Percentiles rank a stretch among this genome's conserved stretches.
These are phyloP conservation scores for Echiichthys vipera DNA, from an alignment of 2,797 vertebrate species.

Conservation along the genomic window DNA sequence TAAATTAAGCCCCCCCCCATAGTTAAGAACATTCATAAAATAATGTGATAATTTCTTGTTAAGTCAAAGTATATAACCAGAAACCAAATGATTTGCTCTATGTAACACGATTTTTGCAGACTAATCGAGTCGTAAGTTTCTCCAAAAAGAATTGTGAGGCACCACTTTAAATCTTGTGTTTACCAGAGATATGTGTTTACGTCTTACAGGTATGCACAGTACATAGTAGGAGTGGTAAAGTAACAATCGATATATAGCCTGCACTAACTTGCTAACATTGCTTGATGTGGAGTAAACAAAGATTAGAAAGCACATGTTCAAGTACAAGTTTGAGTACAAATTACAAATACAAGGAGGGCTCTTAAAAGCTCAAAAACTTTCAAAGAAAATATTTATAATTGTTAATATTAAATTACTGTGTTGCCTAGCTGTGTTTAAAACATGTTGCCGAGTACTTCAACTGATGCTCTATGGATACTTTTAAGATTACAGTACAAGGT, in stretches of 20 bases:
- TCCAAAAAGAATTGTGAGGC: too few species aligned
- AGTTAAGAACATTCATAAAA: not conserved
- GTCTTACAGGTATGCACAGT: too few species aligned
- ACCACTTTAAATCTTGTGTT: too few species aligned
- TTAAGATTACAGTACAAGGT: conserved; percentile 13
- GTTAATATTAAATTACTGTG: not conserved
- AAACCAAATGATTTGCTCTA: not conserved
- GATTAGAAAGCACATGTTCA: not conserved
- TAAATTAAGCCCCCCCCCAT: not conserved
- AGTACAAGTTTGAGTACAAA: not conserved
- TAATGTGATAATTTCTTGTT: not conserved
- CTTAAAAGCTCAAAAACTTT: not conserved
- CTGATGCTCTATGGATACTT: conserved; percentile 24
- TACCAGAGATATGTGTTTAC: too few species aligned
- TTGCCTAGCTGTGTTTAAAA: conserved; percentile 12
- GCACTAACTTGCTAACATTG: too few species aligned
- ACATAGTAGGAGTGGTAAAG: too few species aligned
- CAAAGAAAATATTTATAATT: not conserved
- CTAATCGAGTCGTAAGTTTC: too few species aligned
- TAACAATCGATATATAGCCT: too few species aligned
- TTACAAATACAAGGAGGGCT: not conserved
- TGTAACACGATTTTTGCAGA: too few species aligned
- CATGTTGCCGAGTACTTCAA: conserved; percentile 10
- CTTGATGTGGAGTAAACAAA: not conserved
- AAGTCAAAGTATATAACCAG: not conserved